Base-by-base conservation (phyloP, 2,797 vertebrate species). In the Acomys russatus region DNA sequence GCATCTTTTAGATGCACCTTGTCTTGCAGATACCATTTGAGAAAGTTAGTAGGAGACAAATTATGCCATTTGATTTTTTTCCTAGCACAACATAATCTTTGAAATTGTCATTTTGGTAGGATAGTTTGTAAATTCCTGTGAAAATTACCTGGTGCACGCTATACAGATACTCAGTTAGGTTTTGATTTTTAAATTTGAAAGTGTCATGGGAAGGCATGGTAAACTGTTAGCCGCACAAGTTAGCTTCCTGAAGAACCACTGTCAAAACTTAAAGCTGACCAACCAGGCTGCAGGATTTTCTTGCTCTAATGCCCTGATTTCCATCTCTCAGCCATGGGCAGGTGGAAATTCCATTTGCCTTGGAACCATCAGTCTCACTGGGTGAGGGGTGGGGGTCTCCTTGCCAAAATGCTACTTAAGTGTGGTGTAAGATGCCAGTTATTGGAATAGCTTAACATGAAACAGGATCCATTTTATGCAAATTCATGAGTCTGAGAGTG, bases 31-130 rank as follows among this genome's bases (percentile, higher is more conserved):
- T 97, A 83, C 93, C 86, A 92, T 96, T 90, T 94, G 84, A 70
- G 79, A 91, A 79, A 88, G 66, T 64, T 94, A 80, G 33, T 70
- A 90, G 92, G 93, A 97, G 92, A 95, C 56, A 66, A 89, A 94
- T 93, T 96, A 94, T 97, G 78, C 49, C 73, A 63, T 97, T 97
- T 44, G 89, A 15, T 94, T 97, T 96, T 97, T 96, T 97, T 96
- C 93, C 95, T 95, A 94, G 87, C 86, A 90, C 76, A 96, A 51
- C 38, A 86, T 85, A 61, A 82, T 91, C 66, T 96, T 92, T 87
- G 91, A 74, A 96, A 79, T 92, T 95, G 66, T 94, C 59, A 71
- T 94, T 94, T 93, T 88, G 86, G 90, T 83, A 93, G 30, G 38
- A 85, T 90, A 92, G 87, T 90, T 97, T n/a, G 23, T 96, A 85